Evolutionary conservation across 1,140 invertebrate genomes (phyloP).

Genomic region (Trachymyrmex cornetzi): DNA sequence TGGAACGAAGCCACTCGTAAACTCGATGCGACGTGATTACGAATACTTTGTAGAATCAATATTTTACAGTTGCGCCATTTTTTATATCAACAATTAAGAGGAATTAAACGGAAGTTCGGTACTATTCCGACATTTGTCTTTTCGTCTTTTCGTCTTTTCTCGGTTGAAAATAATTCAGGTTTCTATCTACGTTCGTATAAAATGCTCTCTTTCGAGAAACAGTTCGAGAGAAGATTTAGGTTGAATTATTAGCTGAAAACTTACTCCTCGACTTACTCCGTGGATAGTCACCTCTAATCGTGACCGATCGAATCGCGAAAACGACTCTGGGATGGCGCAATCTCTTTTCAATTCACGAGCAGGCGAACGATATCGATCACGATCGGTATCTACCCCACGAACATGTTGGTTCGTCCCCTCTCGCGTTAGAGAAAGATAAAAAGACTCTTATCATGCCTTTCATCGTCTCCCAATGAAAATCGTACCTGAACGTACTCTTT

Average conservation of each 20-base stretch:
- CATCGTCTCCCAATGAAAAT: slow-evolving; percentile 60
- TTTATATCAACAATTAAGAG: neutral
- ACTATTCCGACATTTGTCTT: neutral
- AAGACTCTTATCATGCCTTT: slow-evolving; percentile 58
- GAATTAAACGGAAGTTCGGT: neutral
- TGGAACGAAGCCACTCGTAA: slow-evolving; percentile 53
- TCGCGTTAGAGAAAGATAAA: slow-evolving; percentile 11
- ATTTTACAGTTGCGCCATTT: neutral
- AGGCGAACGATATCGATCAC: slow-evolving; percentile 81
- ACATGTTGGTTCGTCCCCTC: slow-evolving; percentile 75
- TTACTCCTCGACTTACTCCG: neutral
- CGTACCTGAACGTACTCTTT: slow-evolving; percentile 55
- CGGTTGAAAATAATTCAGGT: slow-evolving; percentile 13
- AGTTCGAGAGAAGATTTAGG: neutral
- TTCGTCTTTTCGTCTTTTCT: neutral
- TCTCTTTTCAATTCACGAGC: slow-evolving; percentile 75
- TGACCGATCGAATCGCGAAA: slow-evolving; percentile 63
- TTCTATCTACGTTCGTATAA: neutral
- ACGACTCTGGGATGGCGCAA: slow-evolving; percentile 52
- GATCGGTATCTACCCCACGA: slow-evolving; percentile 79
- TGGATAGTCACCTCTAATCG: slow-evolving; percentile 36
- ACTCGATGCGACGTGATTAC: neutral
- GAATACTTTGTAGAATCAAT: neutral
- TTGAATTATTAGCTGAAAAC: slow-evolving; percentile 38
- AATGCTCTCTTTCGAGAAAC: slow-evolving; percentile 6